Evolutionary conservation across 2,113 vertebrate genomes (phyloP).

Genomic region (Apaloderma vittatum): DNA sequence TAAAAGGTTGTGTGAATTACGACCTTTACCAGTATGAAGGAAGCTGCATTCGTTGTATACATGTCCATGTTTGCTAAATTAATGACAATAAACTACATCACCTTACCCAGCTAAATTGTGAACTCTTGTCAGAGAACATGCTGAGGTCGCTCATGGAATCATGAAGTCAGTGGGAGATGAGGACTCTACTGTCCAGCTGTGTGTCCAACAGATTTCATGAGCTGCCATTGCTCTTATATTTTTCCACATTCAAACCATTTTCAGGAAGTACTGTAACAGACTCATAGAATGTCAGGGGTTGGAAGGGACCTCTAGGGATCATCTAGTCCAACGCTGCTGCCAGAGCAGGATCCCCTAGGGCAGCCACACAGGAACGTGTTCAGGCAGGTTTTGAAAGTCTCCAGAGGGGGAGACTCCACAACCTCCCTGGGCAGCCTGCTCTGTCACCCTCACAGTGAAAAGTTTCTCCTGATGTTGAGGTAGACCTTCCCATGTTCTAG

Average conservation of each 20-base stretch:
- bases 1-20: neutral
- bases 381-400: no score
- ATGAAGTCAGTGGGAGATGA: neutral
- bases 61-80: neutral
- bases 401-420: no score
- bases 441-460: no score
- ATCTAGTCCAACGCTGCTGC: no score
- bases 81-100: slow-evolving; percentile 9
- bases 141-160: neutral
- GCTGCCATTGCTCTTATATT: neutral
- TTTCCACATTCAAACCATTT: neutral
- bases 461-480: no score
- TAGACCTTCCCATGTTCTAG: no score
- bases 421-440: no score
- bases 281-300: no score
- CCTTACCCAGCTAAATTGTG: neutral
- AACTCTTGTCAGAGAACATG: neutral
- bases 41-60: neutral
- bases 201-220: neutral
- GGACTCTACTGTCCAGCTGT: neutral
- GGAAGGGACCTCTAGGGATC: no score
- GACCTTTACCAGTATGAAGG: neutral
- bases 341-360: no score
- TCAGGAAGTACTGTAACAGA: neutral
- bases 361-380: no score